phyloP scores from a whole-genome alignment of 2,888 invertebrate genomes.

The Labia minor region DNA sequence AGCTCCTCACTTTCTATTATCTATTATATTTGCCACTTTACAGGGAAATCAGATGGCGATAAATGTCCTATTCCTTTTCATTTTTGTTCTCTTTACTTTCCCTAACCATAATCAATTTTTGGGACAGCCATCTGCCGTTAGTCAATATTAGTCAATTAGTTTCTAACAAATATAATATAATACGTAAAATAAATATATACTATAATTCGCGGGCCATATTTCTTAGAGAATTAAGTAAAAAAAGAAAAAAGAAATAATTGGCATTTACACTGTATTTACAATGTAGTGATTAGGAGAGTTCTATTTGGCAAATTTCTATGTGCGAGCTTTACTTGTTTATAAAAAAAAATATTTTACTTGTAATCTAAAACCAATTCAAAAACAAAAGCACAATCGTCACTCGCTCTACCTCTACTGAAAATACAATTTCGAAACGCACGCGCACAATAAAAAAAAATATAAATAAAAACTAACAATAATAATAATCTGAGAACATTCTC shows the following conservation, averaged over 20 bases:
- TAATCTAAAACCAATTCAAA: no score
- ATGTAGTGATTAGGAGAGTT: not conserved
- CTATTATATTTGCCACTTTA: no score
- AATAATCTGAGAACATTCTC: no score
- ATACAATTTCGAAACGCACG: no score
- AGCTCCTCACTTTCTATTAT: no score
- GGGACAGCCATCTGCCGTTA: not conserved
- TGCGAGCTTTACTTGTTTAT: not conserved
- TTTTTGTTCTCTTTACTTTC: not conserved
- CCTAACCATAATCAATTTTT: no score
- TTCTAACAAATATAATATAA: not conserved
- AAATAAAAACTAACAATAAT: no score
- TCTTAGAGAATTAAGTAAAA: not conserved
- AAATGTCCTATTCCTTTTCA: not conserved
- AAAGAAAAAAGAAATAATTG: not conserved
- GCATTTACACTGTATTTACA: conserved; percentile 4
- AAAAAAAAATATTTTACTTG: not conserved
- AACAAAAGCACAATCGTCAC: no score
- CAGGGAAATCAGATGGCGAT: not conserved
- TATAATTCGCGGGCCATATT: not conserved
- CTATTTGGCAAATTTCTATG: no score
- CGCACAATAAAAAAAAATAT: no score
- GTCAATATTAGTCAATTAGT: not conserved
- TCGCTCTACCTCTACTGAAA: no score
- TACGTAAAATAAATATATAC: no score